Base-by-base conservation (phyloP, 1,140 invertebrate genomes). In the Nomia melanderi region DNA sequence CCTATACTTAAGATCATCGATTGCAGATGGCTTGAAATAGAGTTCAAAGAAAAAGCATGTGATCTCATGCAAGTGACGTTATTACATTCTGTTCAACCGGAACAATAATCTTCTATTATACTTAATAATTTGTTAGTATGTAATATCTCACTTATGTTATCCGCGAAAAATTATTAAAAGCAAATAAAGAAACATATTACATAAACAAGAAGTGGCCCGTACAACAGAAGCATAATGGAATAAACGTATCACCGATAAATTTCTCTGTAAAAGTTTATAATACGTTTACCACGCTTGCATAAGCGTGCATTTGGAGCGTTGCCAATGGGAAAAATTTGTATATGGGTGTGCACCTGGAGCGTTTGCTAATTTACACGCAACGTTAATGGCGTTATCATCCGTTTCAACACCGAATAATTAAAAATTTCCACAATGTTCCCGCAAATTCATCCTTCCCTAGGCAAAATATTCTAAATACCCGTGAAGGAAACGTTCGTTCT, bases 271-370 rank as follows among this genome's bases (percentile, higher is more conserved):
- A 11, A 41, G 23, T 64, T 59, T 31, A 53, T 63, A 64, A 73
- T 29, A 29, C 25, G n/a, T 47, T 39, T 33, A 20, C 14, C 17
- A 8, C 23, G 47, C 27, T n/a, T n/a, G 31, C 25, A 60, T 54
- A 41, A 25, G 29, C 20, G 29, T 60, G 14, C 27, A 54, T 54
- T 73, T 73, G 71, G 71, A 54, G 11, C 20, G 31, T 54, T n/a
- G 71, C 71, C 71, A 73, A 47, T 20, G 12, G 20, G 60, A 53
- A 73, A 64, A 73, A 64, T 64, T 73, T 39, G 59, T 23, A 31
- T 31, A 44, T 54, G 36, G 39, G 54, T 23, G 31, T 12, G 23
- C 23, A 47, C 33, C 23, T 36, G 70, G 57, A 39, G 11, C 39
- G 39, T 57, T 71, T 27, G 25, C n/a, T 60, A 71, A 71, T 71